Base-by-base conservation (phyloP, 2,888 invertebrate genomes). In the Cybosia mesomella region DNA sequence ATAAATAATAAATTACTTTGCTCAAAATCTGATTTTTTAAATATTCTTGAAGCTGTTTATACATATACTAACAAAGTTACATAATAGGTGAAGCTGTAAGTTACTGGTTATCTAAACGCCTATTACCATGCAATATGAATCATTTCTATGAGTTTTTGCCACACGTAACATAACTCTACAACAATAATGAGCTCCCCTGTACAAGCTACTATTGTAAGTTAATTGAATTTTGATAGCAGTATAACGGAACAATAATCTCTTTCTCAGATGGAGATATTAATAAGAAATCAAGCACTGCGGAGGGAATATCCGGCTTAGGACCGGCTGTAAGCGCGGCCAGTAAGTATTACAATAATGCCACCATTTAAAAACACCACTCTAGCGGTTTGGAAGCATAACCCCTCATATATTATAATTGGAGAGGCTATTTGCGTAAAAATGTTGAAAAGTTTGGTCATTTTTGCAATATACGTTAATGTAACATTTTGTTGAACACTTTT, bases 271-370 rank as follows among this genome's bases (percentile, higher is more conserved):
- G 85, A 58, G 94, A 92, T 74, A 81, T 84, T 76, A 89, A 84
- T 86, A 93, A 91, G 85, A 93, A 92, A 85, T 81, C 89, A 66
- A 88, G 82, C 76, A 83, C 85, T 67, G 83, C 86, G 59, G 93
- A 94, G 58, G 84, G 89, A 81, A 88, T 90, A 84, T 90, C 92
- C 81, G 92, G 92, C 67, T 82, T 95, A 80, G 94, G 94, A 7
- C 94, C 94, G 55, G 94, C 94, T 61, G 94, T 94, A 58, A 95
- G 94, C 71, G 94, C 94, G 72, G 89, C 94, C 54, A 94, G 94
- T 95, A 84, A 93, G 94, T 92, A 86, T 73, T 68, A 34, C 70
- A 76, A 77, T 78, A 83, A 82, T 79, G 76, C 66, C 71, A 67
- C 70, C 73, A 70, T 80, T 81, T 76, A 77, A 80, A 85, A 85